phyloP scores from a whole-genome alignment of 2,888 invertebrate species.

The Celastrina argiolus region DNA sequence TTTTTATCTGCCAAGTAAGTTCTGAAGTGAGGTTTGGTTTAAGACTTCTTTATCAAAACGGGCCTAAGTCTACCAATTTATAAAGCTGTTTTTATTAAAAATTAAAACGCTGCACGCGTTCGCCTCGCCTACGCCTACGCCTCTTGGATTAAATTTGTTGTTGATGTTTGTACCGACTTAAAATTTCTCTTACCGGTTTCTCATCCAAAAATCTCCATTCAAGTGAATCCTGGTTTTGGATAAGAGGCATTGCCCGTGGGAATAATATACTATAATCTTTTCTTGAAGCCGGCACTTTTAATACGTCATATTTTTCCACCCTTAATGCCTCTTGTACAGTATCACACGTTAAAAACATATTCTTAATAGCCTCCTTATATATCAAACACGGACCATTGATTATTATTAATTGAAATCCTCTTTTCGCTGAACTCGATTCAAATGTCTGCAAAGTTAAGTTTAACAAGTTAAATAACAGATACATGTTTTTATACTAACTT shows the following conservation, averaged over 20 bases:
- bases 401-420: constrained; percentile 64
- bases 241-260: constrained; percentile 54
- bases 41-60: too few species aligned
- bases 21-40: too few species aligned
- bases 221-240: constrained; percentile 52
- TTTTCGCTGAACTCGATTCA: constrained; percentile 44
- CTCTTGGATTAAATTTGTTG: too few species aligned
- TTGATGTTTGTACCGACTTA: neutral
- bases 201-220: constrained; percentile 62
- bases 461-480: too few species aligned
- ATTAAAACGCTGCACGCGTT: too few species aligned
- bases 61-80: too few species aligned
- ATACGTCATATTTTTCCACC: constrained; percentile 47
- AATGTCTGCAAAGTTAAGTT: constrained; percentile 43
- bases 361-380: constrained; percentile 52
- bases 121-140: too few species aligned
- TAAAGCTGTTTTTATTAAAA: too few species aligned
- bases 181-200: constrained; percentile 45
- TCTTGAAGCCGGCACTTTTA: constrained; percentile 46
- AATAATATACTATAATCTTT: constrained; percentile 59
- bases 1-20: too few species aligned
- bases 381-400: constrained; percentile 53
- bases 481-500: too few species aligned
- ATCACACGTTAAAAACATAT: constrained; percentile 48
- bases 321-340: constrained; percentile 48